Evolutionary conservation across 2,113 vertebrate genomes (phyloP).

Genomic region (rat (Rattus norvegicus)): DNA sequence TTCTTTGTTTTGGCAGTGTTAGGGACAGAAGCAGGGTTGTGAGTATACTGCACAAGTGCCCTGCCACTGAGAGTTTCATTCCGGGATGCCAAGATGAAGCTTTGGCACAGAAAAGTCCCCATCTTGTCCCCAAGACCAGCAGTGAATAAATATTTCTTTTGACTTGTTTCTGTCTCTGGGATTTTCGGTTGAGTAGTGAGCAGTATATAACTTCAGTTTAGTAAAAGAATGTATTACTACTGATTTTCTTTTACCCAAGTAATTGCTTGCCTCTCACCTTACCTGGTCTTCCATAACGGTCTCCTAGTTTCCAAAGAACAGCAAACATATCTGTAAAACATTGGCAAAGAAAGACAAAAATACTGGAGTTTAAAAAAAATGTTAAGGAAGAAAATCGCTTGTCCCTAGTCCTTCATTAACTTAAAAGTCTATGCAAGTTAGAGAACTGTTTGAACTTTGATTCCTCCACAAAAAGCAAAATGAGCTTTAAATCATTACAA

Average conservation of each 20-base stretch:
- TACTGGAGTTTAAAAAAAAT: not conserved
- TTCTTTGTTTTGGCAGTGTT: not conserved
- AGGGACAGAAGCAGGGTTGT: not conserved
- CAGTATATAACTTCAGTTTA: not conserved
- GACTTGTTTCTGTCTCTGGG: not conserved
- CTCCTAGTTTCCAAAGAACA: not conserved
- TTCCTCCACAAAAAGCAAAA: not conserved
- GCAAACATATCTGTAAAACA: not conserved
- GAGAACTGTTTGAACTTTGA: not conserved
- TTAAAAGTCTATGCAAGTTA: not conserved
- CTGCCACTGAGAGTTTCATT: not conserved
- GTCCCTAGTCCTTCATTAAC: not conserved
- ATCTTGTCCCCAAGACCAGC: not conserved
- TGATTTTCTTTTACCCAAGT: not conserved
- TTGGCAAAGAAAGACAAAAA: conserved; percentile 5
- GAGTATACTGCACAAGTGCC: not conserved
- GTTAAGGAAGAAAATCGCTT: not conserved
- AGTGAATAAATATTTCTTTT: not conserved
- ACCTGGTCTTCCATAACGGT: not conserved
- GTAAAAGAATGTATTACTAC: not conserved
- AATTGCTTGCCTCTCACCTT: not conserved
- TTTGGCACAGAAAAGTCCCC: not conserved
- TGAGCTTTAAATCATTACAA: not conserved
- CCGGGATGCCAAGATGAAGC: conserved; percentile 7
- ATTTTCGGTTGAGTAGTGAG: not conserved